A percentile compares a stretch with the other conserved stretches of the same genome.
These are phyloP conservation scores for Papilio aristodemus DNA, from an alignment of 1,140 invertebrate genomes.

Conservation along the genomic window DNA sequence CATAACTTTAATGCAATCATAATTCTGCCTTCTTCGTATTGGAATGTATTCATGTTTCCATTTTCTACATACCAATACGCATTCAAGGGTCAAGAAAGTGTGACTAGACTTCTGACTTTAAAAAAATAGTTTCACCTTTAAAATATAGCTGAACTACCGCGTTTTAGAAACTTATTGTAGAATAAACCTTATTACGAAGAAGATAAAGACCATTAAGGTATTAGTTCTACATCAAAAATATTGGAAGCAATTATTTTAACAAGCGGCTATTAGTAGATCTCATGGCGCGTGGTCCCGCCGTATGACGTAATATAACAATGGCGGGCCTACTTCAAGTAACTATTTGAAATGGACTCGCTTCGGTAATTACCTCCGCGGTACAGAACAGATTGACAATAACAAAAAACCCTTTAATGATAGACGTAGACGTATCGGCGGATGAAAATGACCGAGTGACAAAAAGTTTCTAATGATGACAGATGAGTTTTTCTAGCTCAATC, in stretches of 20 bases:
- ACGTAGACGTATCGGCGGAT: constrained; percentile 39
- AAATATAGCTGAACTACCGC: neutral
- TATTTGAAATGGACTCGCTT: constrained; percentile 52
- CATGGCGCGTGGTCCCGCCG: constrained; percentile 47
- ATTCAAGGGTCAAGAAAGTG: no score
- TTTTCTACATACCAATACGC: no score
- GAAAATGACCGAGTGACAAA: constrained; percentile 40
- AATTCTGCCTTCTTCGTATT: no score
- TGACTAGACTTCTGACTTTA: neutral
- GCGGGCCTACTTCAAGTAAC: constrained; percentile 59
- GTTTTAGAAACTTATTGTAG: neutral
- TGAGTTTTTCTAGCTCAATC: neutral
- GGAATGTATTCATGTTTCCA: neutral
- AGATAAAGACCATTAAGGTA: constrained; percentile 2
- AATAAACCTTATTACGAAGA: neutral
- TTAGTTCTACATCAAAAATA: constrained; percentile 41
- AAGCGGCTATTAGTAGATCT: constrained; percentile 60
- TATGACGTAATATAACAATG: constrained; percentile 66
- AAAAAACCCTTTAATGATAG: constrained; percentile 52
- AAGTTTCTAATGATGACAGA: constrained; percentile 25
- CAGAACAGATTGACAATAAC: constrained; percentile 57
- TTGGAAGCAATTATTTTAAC: constrained; percentile 60
- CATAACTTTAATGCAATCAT: no score
- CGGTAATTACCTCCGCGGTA: constrained; percentile 61
- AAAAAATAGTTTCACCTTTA: neutral